These are phyloP conservation scores for Notodromas monacha DNA, from an alignment of 2,888 invertebrate species.

Conservation along the genomic window DNA sequence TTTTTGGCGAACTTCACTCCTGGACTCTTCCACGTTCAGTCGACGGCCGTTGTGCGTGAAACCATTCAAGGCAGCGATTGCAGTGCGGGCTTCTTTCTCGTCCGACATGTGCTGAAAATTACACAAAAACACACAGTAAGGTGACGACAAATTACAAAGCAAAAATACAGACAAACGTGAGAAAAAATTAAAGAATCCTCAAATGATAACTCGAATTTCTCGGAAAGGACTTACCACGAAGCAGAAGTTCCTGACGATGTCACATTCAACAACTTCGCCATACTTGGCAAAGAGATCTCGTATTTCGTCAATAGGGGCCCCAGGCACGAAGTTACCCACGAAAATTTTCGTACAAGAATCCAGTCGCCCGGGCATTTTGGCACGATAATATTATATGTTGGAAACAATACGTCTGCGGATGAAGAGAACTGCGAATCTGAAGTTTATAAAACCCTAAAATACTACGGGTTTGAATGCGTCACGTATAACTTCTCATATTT, in stretches of 20 bases:
- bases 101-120: conserved; percentile 45
- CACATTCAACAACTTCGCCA: conserved; percentile 82
- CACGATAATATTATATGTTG: too few species aligned
- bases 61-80: conserved; percentile 69
- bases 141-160: too few species aligned
- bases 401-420: too few species aligned
- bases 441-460: too few species aligned
- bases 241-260: conserved; percentile 88
- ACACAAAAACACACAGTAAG: too few species aligned
- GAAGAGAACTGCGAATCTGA: too few species aligned
- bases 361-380: neutral
- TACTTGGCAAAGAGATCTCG: conserved; percentile 72
- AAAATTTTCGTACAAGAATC: conserved; percentile 50
- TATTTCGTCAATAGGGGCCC: conserved; percentile 64
- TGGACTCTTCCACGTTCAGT: conserved; percentile 73
- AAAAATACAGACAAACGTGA: too few species aligned
- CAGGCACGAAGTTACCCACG: conserved; percentile 77
- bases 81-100: conserved; percentile 57
- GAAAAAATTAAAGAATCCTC: too few species aligned
- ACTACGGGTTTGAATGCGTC: too few species aligned
- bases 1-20: conserved; percentile 65
- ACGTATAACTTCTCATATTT: too few species aligned
- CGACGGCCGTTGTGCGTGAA: conserved; percentile 64
- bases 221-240: conserved; percentile 34
- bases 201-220: neutral